Conservation (phyloP, 1,140 invertebrate species). For the Dendrolimus kikuchii region DNA sequence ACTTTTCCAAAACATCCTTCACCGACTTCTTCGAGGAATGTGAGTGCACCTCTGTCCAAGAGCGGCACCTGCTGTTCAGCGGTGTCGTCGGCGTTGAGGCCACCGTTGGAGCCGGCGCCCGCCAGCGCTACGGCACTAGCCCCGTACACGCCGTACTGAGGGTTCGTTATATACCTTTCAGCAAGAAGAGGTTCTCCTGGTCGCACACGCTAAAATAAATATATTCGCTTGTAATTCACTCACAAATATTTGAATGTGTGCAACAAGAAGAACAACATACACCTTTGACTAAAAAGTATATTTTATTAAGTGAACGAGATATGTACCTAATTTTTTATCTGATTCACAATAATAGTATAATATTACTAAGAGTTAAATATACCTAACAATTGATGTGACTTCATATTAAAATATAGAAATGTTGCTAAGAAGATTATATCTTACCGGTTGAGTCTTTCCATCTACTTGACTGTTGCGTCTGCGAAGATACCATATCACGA, state of each 20-base stretch:
- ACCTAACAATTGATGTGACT: neutral
- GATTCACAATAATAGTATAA: no score
- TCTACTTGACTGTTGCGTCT: slow-evolving; percentile 43
- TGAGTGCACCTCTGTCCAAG: slow-evolving; percentile 76
- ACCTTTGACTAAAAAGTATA: no score
- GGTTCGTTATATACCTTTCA: slow-evolving; percentile 84
- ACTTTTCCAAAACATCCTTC: slow-evolving; percentile 96
- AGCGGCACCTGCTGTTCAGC: slow-evolving; percentile 72
- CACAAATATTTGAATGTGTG: no score
- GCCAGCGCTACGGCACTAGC: slow-evolving; percentile 28
- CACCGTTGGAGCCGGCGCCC: slow-evolving; percentile 15
- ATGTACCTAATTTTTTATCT: no score
- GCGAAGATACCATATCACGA: slow-evolving; percentile 41
- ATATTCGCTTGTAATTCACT: neutral
- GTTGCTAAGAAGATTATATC: slow-evolving; percentile 3
- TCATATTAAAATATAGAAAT: neutral
- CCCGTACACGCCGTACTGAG: slow-evolving; percentile 78
- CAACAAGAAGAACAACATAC: no score
- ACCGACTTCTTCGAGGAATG: slow-evolving; percentile 85
- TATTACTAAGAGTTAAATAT: no score
- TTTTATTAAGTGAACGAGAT: no score
- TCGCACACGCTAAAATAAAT: slow-evolving; percentile 56
- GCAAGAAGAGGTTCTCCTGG: slow-evolving; percentile 75
- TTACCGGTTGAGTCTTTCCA: slow-evolving; percentile 60
- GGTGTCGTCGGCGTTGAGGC: slow-evolving; percentile 45